phyloP scores from a whole-genome alignment of 2,888 invertebrate species.

The Eupithecia inturbata region DNA sequence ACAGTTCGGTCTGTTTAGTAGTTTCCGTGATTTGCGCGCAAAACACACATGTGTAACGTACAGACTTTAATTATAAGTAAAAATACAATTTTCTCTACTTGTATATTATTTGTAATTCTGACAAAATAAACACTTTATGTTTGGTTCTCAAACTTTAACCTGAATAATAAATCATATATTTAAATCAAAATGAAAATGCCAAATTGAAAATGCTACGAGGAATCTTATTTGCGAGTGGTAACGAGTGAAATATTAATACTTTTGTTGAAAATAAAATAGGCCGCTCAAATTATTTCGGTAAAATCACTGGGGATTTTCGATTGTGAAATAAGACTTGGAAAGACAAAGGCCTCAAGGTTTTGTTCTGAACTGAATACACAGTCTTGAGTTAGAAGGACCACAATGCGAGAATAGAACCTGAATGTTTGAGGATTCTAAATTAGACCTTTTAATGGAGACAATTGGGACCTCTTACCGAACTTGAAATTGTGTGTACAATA shows the following conservation, averaged over 20 bases:
- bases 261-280: conserved; percentile 36
- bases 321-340: conserved; percentile 60
- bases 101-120: too few species aligned
- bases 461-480: neutral
- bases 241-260: conserved; percentile 40
- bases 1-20: neutral
- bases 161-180: neutral
- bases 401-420: conserved; percentile 48
- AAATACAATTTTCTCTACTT: too few species aligned
- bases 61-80: too few species aligned
- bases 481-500: neutral
- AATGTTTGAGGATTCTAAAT: conserved; percentile 23
- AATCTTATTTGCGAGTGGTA: conserved; percentile 35
- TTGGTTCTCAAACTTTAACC: neutral
- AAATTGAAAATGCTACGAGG: conserved; percentile 32
- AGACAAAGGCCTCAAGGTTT: conserved; percentile 54
- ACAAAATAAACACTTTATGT: too few species aligned
- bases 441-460: conserved; percentile 2
- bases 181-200: neutral
- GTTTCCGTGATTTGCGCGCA: neutral
- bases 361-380: conserved; percentile 51
- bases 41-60: too few species aligned
- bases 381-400: conserved; percentile 20
- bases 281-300: conserved; percentile 39
- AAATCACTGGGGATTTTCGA: conserved; percentile 53